Base-by-base conservation (phyloP, 2,113 vertebrate genomes). In the Xyliphius kryptos region DNA sequence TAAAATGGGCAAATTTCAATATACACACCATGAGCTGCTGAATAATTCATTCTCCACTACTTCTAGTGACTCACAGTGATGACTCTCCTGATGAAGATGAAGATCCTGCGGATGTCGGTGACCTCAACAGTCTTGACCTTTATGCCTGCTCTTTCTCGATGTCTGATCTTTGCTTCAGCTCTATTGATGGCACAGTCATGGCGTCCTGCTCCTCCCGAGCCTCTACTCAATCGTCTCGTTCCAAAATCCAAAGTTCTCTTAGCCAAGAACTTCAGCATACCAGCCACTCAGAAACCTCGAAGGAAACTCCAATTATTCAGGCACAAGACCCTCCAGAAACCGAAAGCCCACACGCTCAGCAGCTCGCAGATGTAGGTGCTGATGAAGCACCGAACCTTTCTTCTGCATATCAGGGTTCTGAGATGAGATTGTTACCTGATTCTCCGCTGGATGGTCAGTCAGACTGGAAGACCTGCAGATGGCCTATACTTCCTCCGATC, bases 401-500 rank as follows among this genome's bases (percentile, higher is more conserved):
- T 14, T 44, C 58, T 61, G 69, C 67, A 76, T 66, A 59, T 69
- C 64, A 1, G 0, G 14, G 61, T 38, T 71, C 47, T 56, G 50
- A 69, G 4, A 63, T 74, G 11, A 46, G 51, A 40, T 52, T 41
- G 11, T 6, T 26, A 40, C 20, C 59, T 40, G 37, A 19, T 51
- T 66, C 50, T 26, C 47, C 37, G 13, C 65, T 60, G 74, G 76
- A 82, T 67, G 36, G 43, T 68, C 74, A 76, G 70, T 77, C 80
- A 75, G 82, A 84, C 74, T 48, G 6, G 79, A 79, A 76, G 67
- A 77, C 84, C 69, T 66, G 3, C 41, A 7, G 32, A 70, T 86
- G 77, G 80, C 74, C 82, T 1, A 82, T 85, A 57, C 85, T 89
- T 77, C 88, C 80, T 65, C 87, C 83, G 58, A 88, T 91, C 80